phyloP scores from a whole-genome alignment of 2,888 invertebrate genomes.

The Ochropacha duplaris region DNA sequence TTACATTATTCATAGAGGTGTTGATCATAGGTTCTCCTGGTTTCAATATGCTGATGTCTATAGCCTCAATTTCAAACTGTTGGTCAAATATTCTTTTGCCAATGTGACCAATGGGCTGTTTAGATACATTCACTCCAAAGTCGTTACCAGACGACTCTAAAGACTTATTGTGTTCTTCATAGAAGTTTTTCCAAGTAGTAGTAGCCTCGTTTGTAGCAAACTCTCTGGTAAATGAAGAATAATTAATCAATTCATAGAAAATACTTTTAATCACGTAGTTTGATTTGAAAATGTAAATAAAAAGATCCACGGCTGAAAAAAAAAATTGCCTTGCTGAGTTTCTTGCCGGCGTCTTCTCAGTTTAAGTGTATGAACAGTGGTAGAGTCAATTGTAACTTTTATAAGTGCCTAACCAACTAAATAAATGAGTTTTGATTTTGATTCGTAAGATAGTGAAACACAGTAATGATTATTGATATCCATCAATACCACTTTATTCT shows the following conservation, averaged over 20 bases:
- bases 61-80: constrained; percentile 63
- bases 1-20: constrained; percentile 38
- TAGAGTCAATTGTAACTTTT: too few species aligned
- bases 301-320: too few species aligned
- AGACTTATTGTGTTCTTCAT: constrained; percentile 73
- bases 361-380: too few species aligned
- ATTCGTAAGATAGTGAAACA: too few species aligned
- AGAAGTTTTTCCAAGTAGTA: constrained; percentile 75
- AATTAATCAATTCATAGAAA: neutral
- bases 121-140: constrained; percentile 40
- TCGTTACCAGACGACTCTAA: constrained; percentile 69
- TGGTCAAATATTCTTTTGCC: constrained; percentile 64
- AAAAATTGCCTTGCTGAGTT: too few species aligned
- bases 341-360: too few species aligned
- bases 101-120: constrained; percentile 54
- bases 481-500: too few species aligned
- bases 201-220: constrained; percentile 72
- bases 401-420: too few species aligned
- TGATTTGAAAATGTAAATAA: too few species aligned
- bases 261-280: neutral
- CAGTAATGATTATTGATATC: too few species aligned
- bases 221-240: constrained; percentile 49
- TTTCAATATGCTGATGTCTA: constrained; percentile 43
- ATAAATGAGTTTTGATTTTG: too few species aligned
- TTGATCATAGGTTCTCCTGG: constrained; percentile 10